A percentile compares a stretch with the other conserved stretches of the same genome.
Conservation (phyloP, 2,113 vertebrate species). For the Tamias sibiricus region DNA sequence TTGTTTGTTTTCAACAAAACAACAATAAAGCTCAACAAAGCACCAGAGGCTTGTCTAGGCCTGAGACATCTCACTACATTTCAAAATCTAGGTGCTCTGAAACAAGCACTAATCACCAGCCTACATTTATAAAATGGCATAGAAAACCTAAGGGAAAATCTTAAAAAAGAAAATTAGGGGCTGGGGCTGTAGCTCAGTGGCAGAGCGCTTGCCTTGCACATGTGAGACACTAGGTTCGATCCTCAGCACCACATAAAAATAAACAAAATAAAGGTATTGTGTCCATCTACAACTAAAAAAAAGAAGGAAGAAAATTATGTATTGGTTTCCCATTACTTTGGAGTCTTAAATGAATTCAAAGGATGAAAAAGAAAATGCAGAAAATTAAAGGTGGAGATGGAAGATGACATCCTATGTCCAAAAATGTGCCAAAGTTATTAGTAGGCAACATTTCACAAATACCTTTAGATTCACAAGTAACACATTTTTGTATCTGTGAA, state of each 20-base stretch:
- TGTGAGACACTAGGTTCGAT: too few species aligned
- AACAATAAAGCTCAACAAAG: not conserved
- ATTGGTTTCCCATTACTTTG: not conserved
- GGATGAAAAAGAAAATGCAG: not conserved
- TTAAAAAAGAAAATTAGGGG: constrained; percentile 13
- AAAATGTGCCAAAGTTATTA: constrained; percentile 48
- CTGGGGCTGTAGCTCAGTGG: too few species aligned
- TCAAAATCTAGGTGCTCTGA: constrained; percentile 6
- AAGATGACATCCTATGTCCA: not conserved
- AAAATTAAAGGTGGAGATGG: not conserved
- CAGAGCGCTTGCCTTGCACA: too few species aligned
- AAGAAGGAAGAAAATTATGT: too few species aligned
- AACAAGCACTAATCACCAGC: not conserved
- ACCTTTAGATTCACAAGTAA: constrained; percentile 43
- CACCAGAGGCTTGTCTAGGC: not conserved
- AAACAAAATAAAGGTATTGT: too few species aligned
- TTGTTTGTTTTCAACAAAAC: not conserved
- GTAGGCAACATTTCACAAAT: not conserved
- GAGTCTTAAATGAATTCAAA: not conserved
- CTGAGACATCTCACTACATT: not conserved
- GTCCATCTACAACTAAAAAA: too few species aligned
- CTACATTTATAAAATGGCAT: not conserved
- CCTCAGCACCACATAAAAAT: too few species aligned
- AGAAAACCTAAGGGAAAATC: not conserved
- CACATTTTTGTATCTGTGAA: not conserved